phyloP scores from a whole-genome alignment of 2,797 vertebrate genomes.

The Falco berigora region DNA sequence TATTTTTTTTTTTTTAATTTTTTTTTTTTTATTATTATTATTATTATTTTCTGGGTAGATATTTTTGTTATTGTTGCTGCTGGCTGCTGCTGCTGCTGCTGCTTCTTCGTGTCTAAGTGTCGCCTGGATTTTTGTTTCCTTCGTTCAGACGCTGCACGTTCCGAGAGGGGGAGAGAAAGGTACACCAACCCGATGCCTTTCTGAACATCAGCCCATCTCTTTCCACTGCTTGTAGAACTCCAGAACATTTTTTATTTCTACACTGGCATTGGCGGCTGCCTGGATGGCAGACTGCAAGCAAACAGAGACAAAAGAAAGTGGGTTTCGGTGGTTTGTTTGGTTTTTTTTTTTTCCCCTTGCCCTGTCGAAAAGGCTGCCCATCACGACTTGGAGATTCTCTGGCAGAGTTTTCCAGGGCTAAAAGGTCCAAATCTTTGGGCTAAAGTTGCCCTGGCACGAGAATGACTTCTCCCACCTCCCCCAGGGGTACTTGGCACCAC shows the following conservation, averaged over 20 bases:
- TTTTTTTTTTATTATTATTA: not conserved
- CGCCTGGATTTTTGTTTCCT: constrained; percentile 27
- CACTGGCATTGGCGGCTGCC: constrained; percentile 80
- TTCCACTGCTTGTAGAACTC: constrained; percentile 99
- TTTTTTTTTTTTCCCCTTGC: not conserved
- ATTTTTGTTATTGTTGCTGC: not conserved
- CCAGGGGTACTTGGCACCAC: not conserved
- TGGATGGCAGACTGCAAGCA: constrained; percentile 82
- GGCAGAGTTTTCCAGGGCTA: not conserved
- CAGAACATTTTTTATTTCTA: constrained; percentile 91
- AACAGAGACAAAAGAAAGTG: not conserved
- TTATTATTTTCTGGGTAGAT: not conserved
- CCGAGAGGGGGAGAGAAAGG: constrained; percentile 57
- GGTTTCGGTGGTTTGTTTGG: too few relatives aligned
- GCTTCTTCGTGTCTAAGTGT: constrained; percentile 35
- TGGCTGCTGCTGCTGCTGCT: constrained; percentile 14
- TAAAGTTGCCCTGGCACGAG: not conserved
- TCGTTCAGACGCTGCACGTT: constrained; percentile 37
- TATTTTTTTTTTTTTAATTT: not conserved
- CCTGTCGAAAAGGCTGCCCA: not conserved
- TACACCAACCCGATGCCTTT: constrained; percentile 32
- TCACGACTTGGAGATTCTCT: not conserved
- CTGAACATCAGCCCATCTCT: constrained; percentile 89
- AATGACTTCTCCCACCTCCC: not conserved
- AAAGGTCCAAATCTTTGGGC: not conserved